A percentile compares a stretch with the other conserved stretches of the same genome.
Evolutionary conservation across 2,113 vertebrate species (phyloP).

Genomic region (Tringa solitaria): DNA sequence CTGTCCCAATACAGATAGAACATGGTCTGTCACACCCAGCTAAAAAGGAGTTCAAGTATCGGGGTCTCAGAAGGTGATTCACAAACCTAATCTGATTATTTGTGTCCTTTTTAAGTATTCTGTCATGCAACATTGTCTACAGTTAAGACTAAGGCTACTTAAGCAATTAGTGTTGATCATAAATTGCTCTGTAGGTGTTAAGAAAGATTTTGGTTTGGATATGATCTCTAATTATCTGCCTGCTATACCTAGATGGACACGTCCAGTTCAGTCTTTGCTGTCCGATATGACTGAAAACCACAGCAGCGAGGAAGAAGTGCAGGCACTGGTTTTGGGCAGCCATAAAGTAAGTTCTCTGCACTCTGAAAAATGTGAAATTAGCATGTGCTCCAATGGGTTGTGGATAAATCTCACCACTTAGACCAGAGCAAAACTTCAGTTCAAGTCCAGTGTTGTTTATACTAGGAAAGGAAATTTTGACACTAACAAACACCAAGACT

Average conservation of each 20-base stretch:
- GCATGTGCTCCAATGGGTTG: neutral
- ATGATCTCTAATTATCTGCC: neutral
- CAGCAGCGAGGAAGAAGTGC: neutral
- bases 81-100: neutral
- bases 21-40: neutral
- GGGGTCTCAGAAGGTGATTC: neutral
- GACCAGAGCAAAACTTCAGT: neutral
- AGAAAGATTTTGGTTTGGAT: neutral
- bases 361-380: neutral
- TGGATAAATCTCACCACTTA: neutral
- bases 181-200: neutral
- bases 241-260: neutral
- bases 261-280: neutral
- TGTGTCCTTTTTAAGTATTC: neutral
- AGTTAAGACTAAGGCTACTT: neutral
- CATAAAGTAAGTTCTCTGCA: neutral
- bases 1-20: neutral
- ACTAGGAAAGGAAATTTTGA: neutral
- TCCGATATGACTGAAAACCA: neutral
- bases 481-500: neutral
- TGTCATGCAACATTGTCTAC: neutral
- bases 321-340: neutral
- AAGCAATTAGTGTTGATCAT: neutral
- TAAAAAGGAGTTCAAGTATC: neutral
- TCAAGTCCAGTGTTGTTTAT: neutral